Percentiles rank a stretch among this genome's conserved stretches.
These are phyloP conservation scores for Melanophora roralis DNA, from an alignment of 2,888 invertebrate species.

Conservation along the genomic window DNA sequence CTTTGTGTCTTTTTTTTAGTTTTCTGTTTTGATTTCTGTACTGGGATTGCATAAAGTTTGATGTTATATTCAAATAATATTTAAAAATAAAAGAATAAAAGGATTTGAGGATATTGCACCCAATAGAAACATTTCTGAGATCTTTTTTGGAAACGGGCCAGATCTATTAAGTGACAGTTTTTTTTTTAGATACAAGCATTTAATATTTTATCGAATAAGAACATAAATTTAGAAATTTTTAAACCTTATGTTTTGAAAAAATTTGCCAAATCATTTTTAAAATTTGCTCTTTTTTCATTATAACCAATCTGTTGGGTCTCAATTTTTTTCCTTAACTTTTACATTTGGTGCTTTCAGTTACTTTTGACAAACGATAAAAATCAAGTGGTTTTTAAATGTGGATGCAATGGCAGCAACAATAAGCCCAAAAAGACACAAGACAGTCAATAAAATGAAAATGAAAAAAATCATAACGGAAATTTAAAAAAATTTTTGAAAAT, in stretches of 20 bases:
- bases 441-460: conserved; percentile 39
- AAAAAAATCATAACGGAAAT: conserved; percentile 71
- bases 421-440: neutral
- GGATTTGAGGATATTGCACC: too few relatives aligned
- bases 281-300: too few relatives aligned
- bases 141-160: too few relatives aligned
- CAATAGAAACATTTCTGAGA: too few relatives aligned
- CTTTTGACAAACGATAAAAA: conserved; percentile 50
- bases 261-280: too few relatives aligned
- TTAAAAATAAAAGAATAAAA: conserved; percentile 22
- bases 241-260: too few relatives aligned
- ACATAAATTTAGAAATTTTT: too few relatives aligned
- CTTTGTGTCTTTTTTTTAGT: neutral
- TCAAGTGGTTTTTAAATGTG: conserved; percentile 54
- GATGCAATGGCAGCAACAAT: neutral
- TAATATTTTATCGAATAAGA: too few relatives aligned
- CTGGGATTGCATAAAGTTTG: conserved; percentile 2
- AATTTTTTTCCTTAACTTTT: neutral
- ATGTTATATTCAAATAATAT: conserved; percentile 35
- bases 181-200: too few relatives aligned
- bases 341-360: too few relatives aligned
- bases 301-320: too few relatives aligned
- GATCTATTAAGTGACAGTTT: too few relatives aligned
- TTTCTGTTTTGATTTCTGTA: neutral
- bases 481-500: conserved; percentile 67